phyloP scores from a whole-genome alignment of 2,888 invertebrate genomes.

The Willowsia nigromaculata region DNA sequence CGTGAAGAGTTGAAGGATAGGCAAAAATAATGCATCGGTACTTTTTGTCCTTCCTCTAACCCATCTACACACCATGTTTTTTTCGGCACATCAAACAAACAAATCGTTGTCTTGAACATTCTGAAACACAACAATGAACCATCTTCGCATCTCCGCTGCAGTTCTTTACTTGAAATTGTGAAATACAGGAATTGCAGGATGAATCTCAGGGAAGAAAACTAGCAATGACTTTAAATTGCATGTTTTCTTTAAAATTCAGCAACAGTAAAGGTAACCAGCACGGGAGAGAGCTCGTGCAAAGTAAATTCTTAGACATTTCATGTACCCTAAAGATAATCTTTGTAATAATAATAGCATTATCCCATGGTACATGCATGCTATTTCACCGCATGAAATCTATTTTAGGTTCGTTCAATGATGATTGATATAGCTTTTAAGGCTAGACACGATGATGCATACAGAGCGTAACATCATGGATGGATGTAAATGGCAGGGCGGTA shows the following conservation, averaged over 20 bases:
- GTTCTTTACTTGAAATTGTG: too few relatives aligned
- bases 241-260: constrained; percentile 41
- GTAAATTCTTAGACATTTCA: constrained; percentile 8
- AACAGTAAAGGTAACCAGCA: background rate
- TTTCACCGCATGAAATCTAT: constrained; percentile 21
- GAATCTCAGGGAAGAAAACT: background rate
- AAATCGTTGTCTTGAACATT: background rate
- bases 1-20: constrained; percentile 32
- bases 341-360: background rate
- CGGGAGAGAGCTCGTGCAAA: background rate
- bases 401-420: constrained; percentile 32
- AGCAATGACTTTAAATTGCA: background rate
- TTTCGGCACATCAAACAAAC: constrained; percentile 65
- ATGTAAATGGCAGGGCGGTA: constrained; percentile 25
- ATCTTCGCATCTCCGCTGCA: background rate
- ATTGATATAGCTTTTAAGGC: background rate
- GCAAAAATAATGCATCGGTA: background rate
- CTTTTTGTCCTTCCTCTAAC: background rate
- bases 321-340: background rate
- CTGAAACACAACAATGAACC: background rate
- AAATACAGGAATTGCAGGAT: background rate
- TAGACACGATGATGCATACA: background rate
- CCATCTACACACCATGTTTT: background rate
- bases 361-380: background rate
- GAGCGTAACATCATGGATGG: background rate